Evolutionary conservation across 2,888 invertebrate species (phyloP), one percentile per base, ranked within the genome.

Genomic region (Sericinus montela): DNA sequence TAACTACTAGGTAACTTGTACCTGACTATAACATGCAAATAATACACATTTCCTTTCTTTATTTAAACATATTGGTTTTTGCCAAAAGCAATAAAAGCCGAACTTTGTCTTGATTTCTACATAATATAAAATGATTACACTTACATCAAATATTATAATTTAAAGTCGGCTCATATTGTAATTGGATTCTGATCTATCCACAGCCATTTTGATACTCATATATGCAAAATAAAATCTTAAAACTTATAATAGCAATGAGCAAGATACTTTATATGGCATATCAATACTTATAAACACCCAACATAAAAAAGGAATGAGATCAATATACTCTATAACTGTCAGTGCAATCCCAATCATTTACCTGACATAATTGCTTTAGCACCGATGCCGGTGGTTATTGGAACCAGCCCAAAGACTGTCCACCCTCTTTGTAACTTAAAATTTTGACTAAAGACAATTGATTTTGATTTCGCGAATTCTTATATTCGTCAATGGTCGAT

Each of bases 271-370:
- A 59, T 80, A 83, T 82, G 85, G 81, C 83, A 80, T 80, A 78
- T 72, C 72, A 75, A 79, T 74, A 77, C 68, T n/a, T 75, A 75
- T 72, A 71, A 60, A 69, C 68, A 72, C 73, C 72, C 75, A 69
- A 74, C 65, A 80, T 82, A 80, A 81, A 82, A 80, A 76, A 77
- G 68, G 76, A 72, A 83, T 85, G 86, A 85, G 85, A 85, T 85
- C 85, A 85, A 79, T 78, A 79, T 77, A 76, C 68, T 74, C 65
- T 56, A 63, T 67, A 62, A 49, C 43, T 50, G 36, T 23, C 39
- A 34, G 37, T 51, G 49, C 38, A 44, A 44, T 46, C 29, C 38
- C 38, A 25, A n/a, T 38, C n/a, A n/a, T 38, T 32, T 42, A 19
- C 29, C 44, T 36, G 43, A 40, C 43, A 45, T 28, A 13, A 39